These are phyloP conservation scores for Nyctereutes procyonoides DNA, from an alignment of 2,113 vertebrate genomes.

Conservation along the genomic window DNA sequence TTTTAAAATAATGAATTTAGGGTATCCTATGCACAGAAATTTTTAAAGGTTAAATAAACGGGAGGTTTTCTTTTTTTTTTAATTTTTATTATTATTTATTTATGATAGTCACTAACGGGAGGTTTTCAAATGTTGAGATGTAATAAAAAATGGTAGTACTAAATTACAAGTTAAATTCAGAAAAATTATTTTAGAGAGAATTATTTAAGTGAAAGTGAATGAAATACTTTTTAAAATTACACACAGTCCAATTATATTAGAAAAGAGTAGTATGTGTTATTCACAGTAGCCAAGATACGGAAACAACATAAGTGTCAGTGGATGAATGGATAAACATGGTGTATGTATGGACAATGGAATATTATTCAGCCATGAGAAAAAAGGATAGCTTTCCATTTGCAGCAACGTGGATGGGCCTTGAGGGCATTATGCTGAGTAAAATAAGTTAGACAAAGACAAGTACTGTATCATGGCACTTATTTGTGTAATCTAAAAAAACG, in stretches of 20 bases:
- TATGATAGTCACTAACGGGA: too few relatives aligned
- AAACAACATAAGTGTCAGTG: not conserved
- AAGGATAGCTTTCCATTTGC: not conserved
- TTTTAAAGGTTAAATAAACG: slow-evolving; percentile 9
- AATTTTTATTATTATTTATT: too few relatives aligned
- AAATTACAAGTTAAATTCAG: slow-evolving; percentile 28
- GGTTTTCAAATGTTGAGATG: not conserved
- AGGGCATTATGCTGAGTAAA: not conserved
- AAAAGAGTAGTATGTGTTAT: not conserved
- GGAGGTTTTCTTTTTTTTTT: slow-evolving; percentile 4
- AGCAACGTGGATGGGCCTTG: not conserved
- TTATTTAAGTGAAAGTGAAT: not conserved
- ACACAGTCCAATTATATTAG: not conserved
- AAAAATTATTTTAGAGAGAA: not conserved
- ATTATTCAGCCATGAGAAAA: not conserved
- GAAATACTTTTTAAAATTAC: not conserved
- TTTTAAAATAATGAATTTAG: slow-evolving; percentile 13
- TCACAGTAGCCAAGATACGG: not conserved
- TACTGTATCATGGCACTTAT: not conserved
- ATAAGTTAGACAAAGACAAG: not conserved
- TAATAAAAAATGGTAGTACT: not conserved
- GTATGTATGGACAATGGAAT: not conserved
- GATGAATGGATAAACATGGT: not conserved
- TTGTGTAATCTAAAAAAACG: not conserved
- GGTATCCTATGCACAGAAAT: not conserved